Evolutionary conservation across 35 echinoderm and acorn worm genomes (phyloP), one percentile per base, ranked within the genome.

Genomic region (Acanthaster planci): DNA sequence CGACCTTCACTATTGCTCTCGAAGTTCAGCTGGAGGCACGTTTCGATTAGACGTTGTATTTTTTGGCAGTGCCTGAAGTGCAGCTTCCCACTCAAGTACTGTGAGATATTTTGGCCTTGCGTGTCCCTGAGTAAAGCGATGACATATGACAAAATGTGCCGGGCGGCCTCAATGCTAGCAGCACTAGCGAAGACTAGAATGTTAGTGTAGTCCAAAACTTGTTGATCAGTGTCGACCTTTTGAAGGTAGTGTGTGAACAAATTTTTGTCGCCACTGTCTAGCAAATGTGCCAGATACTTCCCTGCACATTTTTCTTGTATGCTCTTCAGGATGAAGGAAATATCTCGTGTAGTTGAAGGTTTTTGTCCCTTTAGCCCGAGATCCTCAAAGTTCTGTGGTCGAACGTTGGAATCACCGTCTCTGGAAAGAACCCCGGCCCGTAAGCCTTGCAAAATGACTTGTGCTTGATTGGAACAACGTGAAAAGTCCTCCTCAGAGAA

Each of bases 231-330:
- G 60, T 68, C 60, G 23, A 68, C 60, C 34, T 34, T 68, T 34
- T 68, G 17, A 14, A 68, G 34, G 60, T 68, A 68, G 23, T 19
- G 9, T 31, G 60, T 15, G 34, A 68, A 68, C 7, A 21, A 27
- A 38, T 83, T 60, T 14, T 77, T 40, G 26, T 83, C 80, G 23
- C 77, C 82, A 22, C 38, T 27, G n/a, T 80, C 68, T 34, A 29
- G 38, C 1, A 89, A 80, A 36, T 89, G 39, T 35, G 80, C 87
- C 60, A 89, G 67, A 52, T 56, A 83, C 26, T 52, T 75, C 7
- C 80, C 87, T 36, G 80, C 79, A 53, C 47, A 78, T 80, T 89
- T 89, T 39, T 89, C 87, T 77, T 89, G 87, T 39, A 82, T 37
- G 30, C 64, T 52, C 44, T 83, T 89, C 36, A 83, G 80, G 59